Evolutionary conservation across 2,797 vertebrate species (phyloP).

Genomic region (Tinamus major): DNA sequence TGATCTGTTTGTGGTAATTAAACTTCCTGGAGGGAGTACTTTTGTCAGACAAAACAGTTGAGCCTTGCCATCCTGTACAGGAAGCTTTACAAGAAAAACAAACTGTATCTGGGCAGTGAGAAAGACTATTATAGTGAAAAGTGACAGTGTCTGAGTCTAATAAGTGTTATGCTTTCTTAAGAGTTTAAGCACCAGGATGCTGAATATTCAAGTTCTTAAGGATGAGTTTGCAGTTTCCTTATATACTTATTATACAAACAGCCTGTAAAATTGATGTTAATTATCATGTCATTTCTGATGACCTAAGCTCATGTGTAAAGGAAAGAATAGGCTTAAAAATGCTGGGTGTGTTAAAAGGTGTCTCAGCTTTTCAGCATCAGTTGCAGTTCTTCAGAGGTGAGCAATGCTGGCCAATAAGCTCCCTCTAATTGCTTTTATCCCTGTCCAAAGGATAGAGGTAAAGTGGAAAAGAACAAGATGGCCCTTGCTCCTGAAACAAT

Average conservation of each 20-base stretch:
- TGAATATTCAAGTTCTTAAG: too few species aligned
- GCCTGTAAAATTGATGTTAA: not conserved
- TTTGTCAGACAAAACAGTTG: not conserved
- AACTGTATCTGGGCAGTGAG: not conserved
- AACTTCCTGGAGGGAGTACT: conserved; percentile 36
- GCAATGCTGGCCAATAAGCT: not conserved
- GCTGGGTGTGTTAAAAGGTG: not conserved
- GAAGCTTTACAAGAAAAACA: conserved; percentile 35
- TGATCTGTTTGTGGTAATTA: conserved; percentile 14
- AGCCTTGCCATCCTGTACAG: not conserved
- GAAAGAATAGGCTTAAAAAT: not conserved
- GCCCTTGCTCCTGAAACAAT: not conserved
- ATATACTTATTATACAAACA: not conserved
- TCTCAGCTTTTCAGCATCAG: not conserved
- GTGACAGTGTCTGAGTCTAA: not conserved
- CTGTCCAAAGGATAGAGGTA: not conserved
- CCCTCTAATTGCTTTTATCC: not conserved
- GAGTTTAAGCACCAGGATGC: not conserved
- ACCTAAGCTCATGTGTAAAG: fast-evolving
- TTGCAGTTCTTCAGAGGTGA: not conserved
- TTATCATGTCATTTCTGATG: not conserved
- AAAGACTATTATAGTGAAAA: not conserved
- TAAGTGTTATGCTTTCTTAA: not conserved
- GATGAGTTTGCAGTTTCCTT: not conserved
- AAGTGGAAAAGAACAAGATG: not conserved